Conservation (phyloP, 2,113 vertebrate species). For the Lepisosteus oculatus region DNA sequence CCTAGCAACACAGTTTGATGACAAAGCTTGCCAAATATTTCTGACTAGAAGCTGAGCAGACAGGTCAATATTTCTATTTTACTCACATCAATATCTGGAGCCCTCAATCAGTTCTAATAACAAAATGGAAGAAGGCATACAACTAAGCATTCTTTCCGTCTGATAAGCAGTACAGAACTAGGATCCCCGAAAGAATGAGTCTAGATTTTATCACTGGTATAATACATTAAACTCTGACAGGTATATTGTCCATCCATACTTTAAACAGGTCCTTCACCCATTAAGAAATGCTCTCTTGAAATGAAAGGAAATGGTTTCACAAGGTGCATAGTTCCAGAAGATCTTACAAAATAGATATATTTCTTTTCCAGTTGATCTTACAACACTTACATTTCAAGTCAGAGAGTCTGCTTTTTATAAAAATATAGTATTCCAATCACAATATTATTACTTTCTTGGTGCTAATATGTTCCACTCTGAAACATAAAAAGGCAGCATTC, state of each 20-base stretch:
- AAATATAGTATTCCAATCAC: neutral
- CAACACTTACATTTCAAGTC: neutral
- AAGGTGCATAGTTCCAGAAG: no score
- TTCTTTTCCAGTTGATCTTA: no score
- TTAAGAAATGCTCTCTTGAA: no score
- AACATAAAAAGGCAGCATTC: neutral
- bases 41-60: neutral
- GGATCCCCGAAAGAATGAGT: no score
- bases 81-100: slow-evolving; percentile 1
- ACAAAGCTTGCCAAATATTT: no score
- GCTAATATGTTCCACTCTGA: neutral
- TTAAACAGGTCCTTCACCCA: no score
- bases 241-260: no score
- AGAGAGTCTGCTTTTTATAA: neutral
- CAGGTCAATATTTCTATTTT: slow-evolving; percentile 9
- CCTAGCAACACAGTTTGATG: no score
- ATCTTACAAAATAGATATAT: no score
- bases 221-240: neutral
- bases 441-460: slow-evolving; percentile 12
- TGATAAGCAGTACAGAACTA: neutral
- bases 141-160: slow-evolving; percentile 4
- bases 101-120: neutral
- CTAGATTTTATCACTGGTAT: no score
- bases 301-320: no score
- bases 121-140: neutral